A percentile compares a stretch with the other conserved stretches of the same genome.
phyloP scores from a whole-genome alignment of 2,888 invertebrate genomes.

The Nesidiocoris tenuis region DNA sequence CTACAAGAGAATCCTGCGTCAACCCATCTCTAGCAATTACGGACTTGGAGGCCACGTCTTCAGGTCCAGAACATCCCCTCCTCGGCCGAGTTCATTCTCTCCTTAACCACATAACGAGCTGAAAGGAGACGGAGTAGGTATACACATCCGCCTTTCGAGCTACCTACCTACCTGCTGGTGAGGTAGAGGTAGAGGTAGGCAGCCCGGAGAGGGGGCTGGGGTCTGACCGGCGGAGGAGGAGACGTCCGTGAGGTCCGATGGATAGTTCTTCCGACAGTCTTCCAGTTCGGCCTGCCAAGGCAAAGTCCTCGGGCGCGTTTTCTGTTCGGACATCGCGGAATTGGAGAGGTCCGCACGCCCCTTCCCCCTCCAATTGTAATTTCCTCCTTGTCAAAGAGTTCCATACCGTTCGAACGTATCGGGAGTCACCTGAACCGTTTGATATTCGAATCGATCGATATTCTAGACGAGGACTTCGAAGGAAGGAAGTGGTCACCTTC shows the following conservation, averaged over 20 bases:
- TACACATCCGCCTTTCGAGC: neutral
- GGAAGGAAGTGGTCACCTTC: too few species aligned
- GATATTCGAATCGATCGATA: neutral
- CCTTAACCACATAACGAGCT: neutral
- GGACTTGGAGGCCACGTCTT: too few species aligned
- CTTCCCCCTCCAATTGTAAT: neutral
- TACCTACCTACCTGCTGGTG: too few species aligned
- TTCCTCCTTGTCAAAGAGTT: neutral
- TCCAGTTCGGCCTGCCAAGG: neutral
- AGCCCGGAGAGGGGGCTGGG: neutral
- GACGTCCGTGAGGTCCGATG: neutral
- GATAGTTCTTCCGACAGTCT: neutral
- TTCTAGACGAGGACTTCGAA: too few species aligned
- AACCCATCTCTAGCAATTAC: too few species aligned
- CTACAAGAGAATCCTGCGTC: too few species aligned
- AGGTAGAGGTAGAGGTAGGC: neutral
- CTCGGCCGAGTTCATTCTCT: neutral
- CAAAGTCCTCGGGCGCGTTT: neutral
- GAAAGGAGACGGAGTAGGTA: neutral
- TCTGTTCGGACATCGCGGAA: neutral
- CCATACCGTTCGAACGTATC: neutral
- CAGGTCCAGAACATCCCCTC: too few species aligned
- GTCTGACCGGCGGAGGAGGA: neutral
- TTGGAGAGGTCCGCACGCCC: neutral
- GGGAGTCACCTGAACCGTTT: neutral